Conservation (phyloP, 2,113 vertebrate species). For the Micronisus gabar region DNA sequence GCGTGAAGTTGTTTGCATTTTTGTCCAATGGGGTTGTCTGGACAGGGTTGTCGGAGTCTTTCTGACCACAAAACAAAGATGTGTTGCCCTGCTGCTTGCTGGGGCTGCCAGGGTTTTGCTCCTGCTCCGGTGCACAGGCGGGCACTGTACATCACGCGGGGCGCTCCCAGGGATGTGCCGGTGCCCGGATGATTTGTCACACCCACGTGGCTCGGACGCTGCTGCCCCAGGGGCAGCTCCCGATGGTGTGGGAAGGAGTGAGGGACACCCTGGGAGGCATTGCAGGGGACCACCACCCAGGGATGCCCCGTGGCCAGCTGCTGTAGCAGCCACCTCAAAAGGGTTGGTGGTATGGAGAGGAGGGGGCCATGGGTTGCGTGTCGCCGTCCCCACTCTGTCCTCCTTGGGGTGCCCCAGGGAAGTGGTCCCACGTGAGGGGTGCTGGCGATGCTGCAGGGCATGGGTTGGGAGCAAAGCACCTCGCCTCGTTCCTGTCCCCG, state of each 20-base stretch:
- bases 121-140: neutral
- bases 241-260: neutral
- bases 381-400: neutral
- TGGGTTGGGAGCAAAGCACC: rapidly evolving
- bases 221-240: neutral
- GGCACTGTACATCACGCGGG: rapidly evolving
- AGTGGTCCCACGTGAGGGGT: neutral
- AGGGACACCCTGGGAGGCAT: neutral
- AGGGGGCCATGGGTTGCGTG: rapidly evolving
- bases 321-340: neutral
- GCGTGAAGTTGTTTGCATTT: constrained; percentile 39
- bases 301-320: too few relatives aligned
- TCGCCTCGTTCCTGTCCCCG: neutral
- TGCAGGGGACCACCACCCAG: neutral
- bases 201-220: rapidly evolving
- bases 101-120: neutral
- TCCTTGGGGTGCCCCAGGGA: neutral
- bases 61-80: neutral
- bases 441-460: neutral
- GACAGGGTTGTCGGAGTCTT: constrained; percentile 3
- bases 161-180: neutral
- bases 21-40: constrained; percentile 18
- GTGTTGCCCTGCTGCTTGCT: neutral
- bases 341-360: neutral
- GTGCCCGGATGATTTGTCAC: neutral